Evolutionary conservation across 2,888 invertebrate genomes (phyloP), one percentile per base, ranked within the genome.

Genomic region (Hirtodrosophila alboralis): DNA sequence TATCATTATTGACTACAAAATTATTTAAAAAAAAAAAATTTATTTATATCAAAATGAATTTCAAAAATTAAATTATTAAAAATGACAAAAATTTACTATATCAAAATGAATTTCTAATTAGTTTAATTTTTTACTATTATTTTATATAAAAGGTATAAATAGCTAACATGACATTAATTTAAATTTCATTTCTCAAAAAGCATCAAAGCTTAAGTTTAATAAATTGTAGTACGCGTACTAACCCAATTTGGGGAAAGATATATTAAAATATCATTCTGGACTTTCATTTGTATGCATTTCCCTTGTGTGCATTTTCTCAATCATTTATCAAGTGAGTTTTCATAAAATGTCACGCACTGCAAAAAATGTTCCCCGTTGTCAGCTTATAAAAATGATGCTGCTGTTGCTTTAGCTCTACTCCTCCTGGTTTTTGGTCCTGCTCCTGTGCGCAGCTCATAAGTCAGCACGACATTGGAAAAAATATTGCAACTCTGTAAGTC

Each of bases 271-370:
- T 57, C 58, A 54, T 57, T 60, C 9, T 1, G 44, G 4, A 26
- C n/a, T 52, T 48, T 44, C 53, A 54, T 73, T 53, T 65, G 56
- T 58, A 40, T 54, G 59, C 56, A 30, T 44, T 58, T 36, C 51
- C 43, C 56, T 28, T 59, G 52, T 53, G 44, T 44, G 64, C 59
- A 36, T 61, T 64, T 58, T 58, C 30, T 48, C 66, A 67, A 86
- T 81, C 84, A 81, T 81, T 86, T 86, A 69, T 81, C 86, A 86
- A 75, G 75, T 75, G 81, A 77, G 77, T 77, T 84, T 80, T 85
- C 78, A 81, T 65, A 78, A 72, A 81, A 78, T 69, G 78, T 77
- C 85, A 80, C 78, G 78, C 79, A 80, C 66, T 84, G 77, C 64
- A 73, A 59, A 60, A n/a, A 72, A 72, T 53, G 56, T 13, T 66